Base-by-base conservation (phyloP, 1,140 invertebrate species). In the Apocrypta bakeri region DNA sequence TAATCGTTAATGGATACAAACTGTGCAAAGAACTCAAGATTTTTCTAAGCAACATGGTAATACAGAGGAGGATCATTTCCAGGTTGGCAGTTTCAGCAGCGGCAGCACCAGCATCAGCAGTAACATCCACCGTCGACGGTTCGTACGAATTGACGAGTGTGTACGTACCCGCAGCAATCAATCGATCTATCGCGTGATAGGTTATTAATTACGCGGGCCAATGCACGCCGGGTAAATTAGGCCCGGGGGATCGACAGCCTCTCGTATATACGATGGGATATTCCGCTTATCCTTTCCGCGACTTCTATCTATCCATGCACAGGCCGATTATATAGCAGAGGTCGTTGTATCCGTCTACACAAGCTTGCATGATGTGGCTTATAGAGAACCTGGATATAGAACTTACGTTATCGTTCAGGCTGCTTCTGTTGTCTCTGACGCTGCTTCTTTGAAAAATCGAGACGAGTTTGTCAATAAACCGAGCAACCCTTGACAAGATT, bases 221-320 rank as follows among this genome's bases (percentile, higher is more conserved):
- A 27, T 14, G 64, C 64, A 66, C 27, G 7, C 64, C 64, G 64
- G 24, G 64, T 29, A 27, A 29, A 66, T 66, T 66, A 66, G 64
- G 64, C 64, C 64, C 27, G 64, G 14, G 64, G 64, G 64, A 56
- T 56, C 48, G 48, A 6, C 48, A n/a, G 48, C 48, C 48, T 56
- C 21, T 56, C 48, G 2, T 21, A 21, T 1, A 17, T 2, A 21
- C 48, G 17, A 17, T 56, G 48, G 17, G 21, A 66, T 29, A 66
- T 66, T 66, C 64, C 64, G 64, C 27, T 29, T 66, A 66, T 27
- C 64, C 64, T 66, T 66, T 66, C 24, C 27, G 48, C 48, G 48
- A 56, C 48, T 56, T 56, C 48, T n/a, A 56, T n/a, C 1, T 0
- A 0, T 4, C 4, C 3, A 14, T 4, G 0, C 33, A 37, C 33